Conservation (phyloP, 1,140 invertebrate genomes). For the Vanessa atalanta region DNA sequence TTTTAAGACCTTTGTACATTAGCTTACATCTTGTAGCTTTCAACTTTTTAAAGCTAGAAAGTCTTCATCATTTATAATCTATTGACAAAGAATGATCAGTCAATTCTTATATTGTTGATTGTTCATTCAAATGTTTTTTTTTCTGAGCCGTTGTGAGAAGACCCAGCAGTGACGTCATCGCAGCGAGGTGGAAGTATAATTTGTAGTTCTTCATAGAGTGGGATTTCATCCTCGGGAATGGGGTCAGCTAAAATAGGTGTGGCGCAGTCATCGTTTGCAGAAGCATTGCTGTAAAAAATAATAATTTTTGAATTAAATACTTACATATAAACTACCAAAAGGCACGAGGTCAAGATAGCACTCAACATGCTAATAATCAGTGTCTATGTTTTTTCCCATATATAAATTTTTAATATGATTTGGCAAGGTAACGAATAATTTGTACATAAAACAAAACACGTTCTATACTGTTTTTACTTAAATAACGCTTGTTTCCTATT, state of each 20-base stretch:
- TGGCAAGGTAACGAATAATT: too few species aligned
- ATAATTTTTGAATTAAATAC: background rate
- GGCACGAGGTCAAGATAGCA: too few species aligned
- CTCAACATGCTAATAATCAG: too few species aligned
- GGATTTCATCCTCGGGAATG: constrained; percentile 63
- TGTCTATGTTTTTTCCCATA: too few species aligned
- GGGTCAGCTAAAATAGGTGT: constrained; percentile 47
- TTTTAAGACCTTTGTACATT: constrained; percentile 33
- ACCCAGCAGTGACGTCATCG: constrained; percentile 60
- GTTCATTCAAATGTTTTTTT: constrained; percentile 8
- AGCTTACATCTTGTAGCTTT: background rate
- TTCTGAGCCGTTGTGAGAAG: constrained; percentile 42
- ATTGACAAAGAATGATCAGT: too few species aligned
- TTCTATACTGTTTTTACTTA: too few species aligned
- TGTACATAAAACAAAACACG: too few species aligned
- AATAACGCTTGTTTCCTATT: too few species aligned
- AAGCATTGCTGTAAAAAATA: constrained; percentile 35
- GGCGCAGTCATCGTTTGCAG: constrained; percentile 55
- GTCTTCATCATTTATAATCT: too few species aligned
- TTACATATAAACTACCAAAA: background rate
- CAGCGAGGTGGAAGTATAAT: constrained; percentile 69
- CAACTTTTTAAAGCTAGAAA: too few species aligned
- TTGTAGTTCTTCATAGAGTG: constrained; percentile 65
- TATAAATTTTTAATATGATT: too few species aligned
- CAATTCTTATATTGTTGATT: background rate